These are phyloP conservation scores for Drosophila acutilabella DNA, from an alignment of 2,888 invertebrate species.

Conservation along the genomic window DNA sequence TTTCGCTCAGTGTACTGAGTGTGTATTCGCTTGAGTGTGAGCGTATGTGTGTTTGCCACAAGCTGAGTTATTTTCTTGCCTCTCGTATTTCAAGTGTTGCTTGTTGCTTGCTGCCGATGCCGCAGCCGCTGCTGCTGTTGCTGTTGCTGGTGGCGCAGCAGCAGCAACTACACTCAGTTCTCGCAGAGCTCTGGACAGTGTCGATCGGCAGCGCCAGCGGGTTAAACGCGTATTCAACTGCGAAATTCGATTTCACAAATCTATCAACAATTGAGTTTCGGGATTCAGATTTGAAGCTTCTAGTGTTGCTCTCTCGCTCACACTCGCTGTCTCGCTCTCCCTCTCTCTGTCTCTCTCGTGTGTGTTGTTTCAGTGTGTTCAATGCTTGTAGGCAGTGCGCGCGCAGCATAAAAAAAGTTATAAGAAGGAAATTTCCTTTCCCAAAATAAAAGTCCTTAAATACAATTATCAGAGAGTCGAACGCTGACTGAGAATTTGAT, in stretches of 20 bases:
- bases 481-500: conserved; percentile 12
- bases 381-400: conserved; percentile 27
- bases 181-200: conserved; percentile 59
- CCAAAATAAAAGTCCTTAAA: conserved; percentile 15
- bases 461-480: conserved; percentile 17
- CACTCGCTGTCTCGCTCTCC: background rate
- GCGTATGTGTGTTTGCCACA: conserved; percentile 48
- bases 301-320: background rate
- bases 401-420: conserved; percentile 31
- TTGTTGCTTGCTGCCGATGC: conserved; percentile 43
- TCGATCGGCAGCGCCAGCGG: conserved; percentile 54
- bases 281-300: conserved; percentile 11
- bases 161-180: conserved; percentile 48
- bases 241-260: conserved; percentile 17
- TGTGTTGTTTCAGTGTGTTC: conserved; percentile 14
- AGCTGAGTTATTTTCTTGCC: conserved; percentile 55
- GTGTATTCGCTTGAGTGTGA: conserved; percentile 20
- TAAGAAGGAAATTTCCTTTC: background rate
- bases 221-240: conserved; percentile 19
- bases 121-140: conserved; percentile 14
- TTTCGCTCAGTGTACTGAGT: conserved; percentile 55
- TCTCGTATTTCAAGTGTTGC: conserved; percentile 59
- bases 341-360: conserved; percentile 6
- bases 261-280: conserved; percentile 15
- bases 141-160: conserved; percentile 10